A percentile compares a stretch with the other conserved stretches of the same genome.
Evolutionary conservation across 2,113 vertebrate species (phyloP).

Genomic region (Urocitellus parryii): DNA sequence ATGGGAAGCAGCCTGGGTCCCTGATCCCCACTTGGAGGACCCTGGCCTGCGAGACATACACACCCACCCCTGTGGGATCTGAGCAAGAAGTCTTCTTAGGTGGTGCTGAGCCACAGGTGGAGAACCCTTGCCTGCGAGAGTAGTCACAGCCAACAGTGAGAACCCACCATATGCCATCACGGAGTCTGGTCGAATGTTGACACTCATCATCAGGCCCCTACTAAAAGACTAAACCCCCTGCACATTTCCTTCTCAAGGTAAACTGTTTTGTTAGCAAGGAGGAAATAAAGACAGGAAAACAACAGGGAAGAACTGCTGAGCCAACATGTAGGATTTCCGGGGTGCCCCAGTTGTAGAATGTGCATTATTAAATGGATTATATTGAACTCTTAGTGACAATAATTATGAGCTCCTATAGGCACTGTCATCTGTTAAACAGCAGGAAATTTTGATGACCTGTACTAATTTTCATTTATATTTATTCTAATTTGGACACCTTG

Average conservation of each 20-base stretch:
- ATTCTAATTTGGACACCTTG: slow-evolving; percentile 70
- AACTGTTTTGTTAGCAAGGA: not conserved
- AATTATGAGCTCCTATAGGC: slow-evolving; percentile 53
- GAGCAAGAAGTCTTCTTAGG: not conserved
- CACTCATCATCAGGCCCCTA: not conserved
- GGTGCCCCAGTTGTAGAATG: slow-evolving; percentile 33
- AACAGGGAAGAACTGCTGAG: not conserved
- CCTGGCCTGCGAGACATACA: accelerated
- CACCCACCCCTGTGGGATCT: accelerated
- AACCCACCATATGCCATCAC: accelerated
- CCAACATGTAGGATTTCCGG: not conserved
- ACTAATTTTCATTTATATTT: slow-evolving; percentile 70
- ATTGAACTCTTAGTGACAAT: slow-evolving; percentile 56
- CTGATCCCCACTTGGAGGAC: not conserved
- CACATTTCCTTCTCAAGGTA: not conserved
- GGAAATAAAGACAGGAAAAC: not conserved
- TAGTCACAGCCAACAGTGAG: accelerated
- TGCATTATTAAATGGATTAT: slow-evolving; percentile 29
- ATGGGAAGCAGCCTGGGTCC: not conserved
- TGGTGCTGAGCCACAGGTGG: accelerated
- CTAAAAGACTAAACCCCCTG: not conserved
- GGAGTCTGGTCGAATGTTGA: not conserved
- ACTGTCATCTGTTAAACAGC: slow-evolving; percentile 64
- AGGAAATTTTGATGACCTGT: slow-evolving; percentile 67
- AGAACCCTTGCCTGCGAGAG: too few species aligned